Evolutionary conservation across 2,888 invertebrate species (phyloP).

Genomic region (Erebia palarica): DNA sequence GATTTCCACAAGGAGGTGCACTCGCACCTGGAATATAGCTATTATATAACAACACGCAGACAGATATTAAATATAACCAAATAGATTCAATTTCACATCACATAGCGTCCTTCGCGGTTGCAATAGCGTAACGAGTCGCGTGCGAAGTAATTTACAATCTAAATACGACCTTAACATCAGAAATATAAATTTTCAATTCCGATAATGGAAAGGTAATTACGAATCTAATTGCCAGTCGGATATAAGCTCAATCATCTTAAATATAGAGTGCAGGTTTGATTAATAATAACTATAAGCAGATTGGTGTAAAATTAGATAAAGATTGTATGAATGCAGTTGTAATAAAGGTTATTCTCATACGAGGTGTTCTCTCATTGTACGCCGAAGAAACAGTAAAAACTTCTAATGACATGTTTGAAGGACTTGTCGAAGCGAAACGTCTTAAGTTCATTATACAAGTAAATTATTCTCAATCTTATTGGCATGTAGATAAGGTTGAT

Average conservation of each 20-base stretch:
- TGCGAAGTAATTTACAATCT: conserved; percentile 42
- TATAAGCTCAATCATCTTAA: conserved; percentile 16
- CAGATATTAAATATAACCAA: conserved; percentile 35
- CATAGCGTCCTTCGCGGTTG: conserved; percentile 55
- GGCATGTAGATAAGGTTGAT: conserved; percentile 16
- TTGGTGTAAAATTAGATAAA: conserved; percentile 36
- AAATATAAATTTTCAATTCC: conserved; percentile 25
- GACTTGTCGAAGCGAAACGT: conserved; percentile 21
- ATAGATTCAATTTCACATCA: conserved; percentile 64
- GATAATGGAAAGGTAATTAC: conserved; percentile 13
- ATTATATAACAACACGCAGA: conserved; percentile 26
- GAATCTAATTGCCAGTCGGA: conserved; percentile 18
- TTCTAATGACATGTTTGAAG: conserved; percentile 42
- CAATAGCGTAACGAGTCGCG: conserved; percentile 63
- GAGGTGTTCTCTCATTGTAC: conserved; percentile 39
- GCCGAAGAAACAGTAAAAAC: conserved; percentile 44
- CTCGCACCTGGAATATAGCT: conserved; percentile 23
- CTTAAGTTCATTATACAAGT: conserved; percentile 1
- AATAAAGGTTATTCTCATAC: conserved; percentile 51
- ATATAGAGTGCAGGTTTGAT: conserved; percentile 27
- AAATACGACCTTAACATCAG: conserved; percentile 30
- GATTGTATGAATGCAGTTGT: conserved; percentile 47
- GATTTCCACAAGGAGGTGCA: conserved; percentile 22
- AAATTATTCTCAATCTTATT: conserved; percentile 30
- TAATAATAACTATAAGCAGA: conserved; percentile 5